These are phyloP conservation scores for Brachirus orientalis DNA, from an alignment of 2,113 vertebrate genomes.

Conservation along the genomic window DNA sequence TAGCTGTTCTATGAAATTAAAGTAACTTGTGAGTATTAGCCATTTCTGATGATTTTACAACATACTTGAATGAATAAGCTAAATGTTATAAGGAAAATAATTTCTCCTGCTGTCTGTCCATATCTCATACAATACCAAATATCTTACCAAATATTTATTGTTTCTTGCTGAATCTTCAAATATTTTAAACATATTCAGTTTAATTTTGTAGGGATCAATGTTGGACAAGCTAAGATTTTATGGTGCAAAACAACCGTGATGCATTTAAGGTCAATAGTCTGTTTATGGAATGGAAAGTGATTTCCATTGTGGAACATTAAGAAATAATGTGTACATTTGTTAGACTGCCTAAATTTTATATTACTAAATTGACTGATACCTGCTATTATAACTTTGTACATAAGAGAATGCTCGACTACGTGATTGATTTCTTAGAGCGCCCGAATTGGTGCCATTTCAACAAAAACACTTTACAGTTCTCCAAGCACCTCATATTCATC, in stretches of 20 bases:
- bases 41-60: slow-evolving; percentile 61
- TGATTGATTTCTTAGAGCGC: background rate
- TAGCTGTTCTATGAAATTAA: slow-evolving; percentile 52
- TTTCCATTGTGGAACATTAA: slow-evolving; percentile 25
- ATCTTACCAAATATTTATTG: slow-evolving; percentile 26
- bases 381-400: slow-evolving; percentile 7
- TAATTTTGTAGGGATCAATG: slow-evolving; percentile 62
- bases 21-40: slow-evolving; percentile 50
- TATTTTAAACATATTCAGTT: slow-evolving; percentile 69
- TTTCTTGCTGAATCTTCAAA: slow-evolving; percentile 75
- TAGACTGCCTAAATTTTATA: slow-evolving; percentile 12
- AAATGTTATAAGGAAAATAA: slow-evolving; percentile 58
- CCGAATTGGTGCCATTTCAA: slow-evolving; percentile 15
- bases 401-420: background rate
- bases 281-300: slow-evolving; percentile 10
- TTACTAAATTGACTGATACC: slow-evolving; percentile 15
- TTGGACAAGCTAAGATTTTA: too few relatives aligned
- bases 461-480: slow-evolving; percentile 6
- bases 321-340: slow-evolving; percentile 12
- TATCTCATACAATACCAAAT: slow-evolving; percentile 45
- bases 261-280: slow-evolving; percentile 6
- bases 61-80: slow-evolving; percentile 61
- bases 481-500: slow-evolving; percentile 10
- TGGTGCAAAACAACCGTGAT: too few relatives aligned
- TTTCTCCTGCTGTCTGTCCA: slow-evolving; percentile 55